These are phyloP conservation scores for Drosophila triauraria DNA, from an alignment of 1,140 invertebrate genomes.

Conservation along the genomic window DNA sequence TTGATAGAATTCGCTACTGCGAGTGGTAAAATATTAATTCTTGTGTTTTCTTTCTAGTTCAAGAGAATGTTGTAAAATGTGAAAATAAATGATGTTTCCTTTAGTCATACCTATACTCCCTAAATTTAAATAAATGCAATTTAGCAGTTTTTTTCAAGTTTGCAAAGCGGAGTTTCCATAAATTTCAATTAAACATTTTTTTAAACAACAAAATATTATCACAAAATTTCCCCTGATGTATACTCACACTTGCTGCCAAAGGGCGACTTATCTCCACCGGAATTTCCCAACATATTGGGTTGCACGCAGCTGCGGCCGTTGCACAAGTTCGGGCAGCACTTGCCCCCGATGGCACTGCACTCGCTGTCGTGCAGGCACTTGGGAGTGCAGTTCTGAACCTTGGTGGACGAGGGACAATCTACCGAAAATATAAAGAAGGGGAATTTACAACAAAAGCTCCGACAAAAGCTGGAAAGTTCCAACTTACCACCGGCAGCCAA, in stretches of 20 bases:
- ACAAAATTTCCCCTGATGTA: not conserved
- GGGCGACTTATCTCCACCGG: slow-evolving; percentile 65
- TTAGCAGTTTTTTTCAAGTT: no score
- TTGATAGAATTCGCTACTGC: not conserved
- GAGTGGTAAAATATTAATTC: not conserved
- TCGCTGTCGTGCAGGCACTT: slow-evolving; percentile 89
- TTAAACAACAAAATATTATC: not conserved
- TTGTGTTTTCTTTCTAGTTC: no score
- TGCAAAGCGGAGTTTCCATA: no score
- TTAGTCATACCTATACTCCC: no score
- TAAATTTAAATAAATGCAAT: no score
- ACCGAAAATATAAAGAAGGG: not conserved
- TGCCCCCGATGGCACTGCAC: slow-evolving; percentile 87
- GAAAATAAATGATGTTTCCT: no score
- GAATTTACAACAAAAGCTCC: slow-evolving; percentile 8
- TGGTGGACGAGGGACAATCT: slow-evolving; percentile 88
- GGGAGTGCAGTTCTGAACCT: slow-evolving; percentile 88
- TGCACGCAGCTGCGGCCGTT: slow-evolving; percentile 88
- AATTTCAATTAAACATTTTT: no score
- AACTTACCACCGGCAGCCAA: slow-evolving; percentile 70
- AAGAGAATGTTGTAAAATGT: no score
- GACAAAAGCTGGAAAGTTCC: slow-evolving; percentile 1
- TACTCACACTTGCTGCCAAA: slow-evolving; percentile 80
- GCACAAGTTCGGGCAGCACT: slow-evolving; percentile 90
- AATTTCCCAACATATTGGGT: slow-evolving; percentile 83